Conservation (phyloP, 1,140 invertebrate genomes). For the Euura lappo region DNA sequence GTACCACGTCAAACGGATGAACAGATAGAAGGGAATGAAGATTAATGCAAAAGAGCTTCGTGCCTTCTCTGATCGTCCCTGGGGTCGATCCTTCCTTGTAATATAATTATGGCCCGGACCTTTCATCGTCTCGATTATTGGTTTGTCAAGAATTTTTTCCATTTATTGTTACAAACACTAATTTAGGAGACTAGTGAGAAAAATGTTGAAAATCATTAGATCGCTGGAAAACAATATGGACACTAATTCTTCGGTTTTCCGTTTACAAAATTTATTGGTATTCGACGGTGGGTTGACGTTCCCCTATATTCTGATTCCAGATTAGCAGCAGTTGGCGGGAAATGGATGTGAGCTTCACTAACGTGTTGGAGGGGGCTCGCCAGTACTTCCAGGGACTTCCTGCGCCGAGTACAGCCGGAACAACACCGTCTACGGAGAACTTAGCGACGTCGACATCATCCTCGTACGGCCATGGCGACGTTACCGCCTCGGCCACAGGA, state of each 20-base stretch:
- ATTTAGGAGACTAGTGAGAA: too few relatives aligned
- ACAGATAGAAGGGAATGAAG: constrained; percentile 53
- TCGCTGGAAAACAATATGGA: too few relatives aligned
- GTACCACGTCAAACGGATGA: constrained; percentile 41
- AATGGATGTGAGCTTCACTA: constrained; percentile 79
- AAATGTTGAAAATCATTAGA: too few relatives aligned
- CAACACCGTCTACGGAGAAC: constrained; percentile 50
- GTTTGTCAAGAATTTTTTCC: too few relatives aligned
- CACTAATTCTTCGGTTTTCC: too few relatives aligned
- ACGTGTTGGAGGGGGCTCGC: constrained; percentile 79
- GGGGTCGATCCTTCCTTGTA: background rate
- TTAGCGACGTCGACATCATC: constrained; percentile 54
- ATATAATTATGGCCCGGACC: background rate
- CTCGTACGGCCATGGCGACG: constrained; percentile 41
- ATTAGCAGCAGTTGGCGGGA: constrained; percentile 59
- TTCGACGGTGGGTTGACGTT: too few relatives aligned
- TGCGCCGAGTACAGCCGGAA: constrained; percentile 61
- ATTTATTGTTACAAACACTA: too few relatives aligned
- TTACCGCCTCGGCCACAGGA: constrained; percentile 25
- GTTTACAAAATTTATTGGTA: too few relatives aligned
- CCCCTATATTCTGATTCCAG: constrained; percentile 36
- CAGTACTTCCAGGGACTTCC: constrained; percentile 81
- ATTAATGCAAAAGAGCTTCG: constrained; percentile 40
- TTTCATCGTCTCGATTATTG: background rate
- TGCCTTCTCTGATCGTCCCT: background rate